These are phyloP conservation scores for Aramus guarauna DNA, from an alignment of 2,113 vertebrate species.

Conservation along the genomic window DNA sequence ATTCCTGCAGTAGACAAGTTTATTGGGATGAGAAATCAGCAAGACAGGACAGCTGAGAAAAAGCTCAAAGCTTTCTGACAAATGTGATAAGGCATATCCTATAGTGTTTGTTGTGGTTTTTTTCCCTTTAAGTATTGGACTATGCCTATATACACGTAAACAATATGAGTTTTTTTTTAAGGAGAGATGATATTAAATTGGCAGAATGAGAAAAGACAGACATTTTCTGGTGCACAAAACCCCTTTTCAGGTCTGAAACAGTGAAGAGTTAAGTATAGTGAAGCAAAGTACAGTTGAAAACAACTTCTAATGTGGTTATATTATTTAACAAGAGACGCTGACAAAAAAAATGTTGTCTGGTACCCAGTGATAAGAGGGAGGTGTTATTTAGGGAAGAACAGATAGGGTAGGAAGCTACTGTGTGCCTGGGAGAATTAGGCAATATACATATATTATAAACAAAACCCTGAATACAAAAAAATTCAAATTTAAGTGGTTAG, in stretches of 20 bases:
- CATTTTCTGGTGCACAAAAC: background rate
- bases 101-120: background rate
- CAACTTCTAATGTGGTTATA: background rate
- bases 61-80: background rate
- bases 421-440: background rate
- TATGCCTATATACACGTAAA: accelerated
- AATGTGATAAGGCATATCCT: background rate
- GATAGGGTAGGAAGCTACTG: background rate
- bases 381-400: background rate
- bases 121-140: background rate
- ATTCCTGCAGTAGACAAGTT: background rate
- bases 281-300: background rate
- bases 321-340: background rate
- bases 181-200: background rate
- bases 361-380: background rate
- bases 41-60: background rate
- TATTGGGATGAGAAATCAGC: background rate
- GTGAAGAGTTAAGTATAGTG: background rate
- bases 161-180: background rate
- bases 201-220: background rate
- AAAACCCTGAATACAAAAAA: background rate
- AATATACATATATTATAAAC: background rate
- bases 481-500: background rate
- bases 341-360: background rate
- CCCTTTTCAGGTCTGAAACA: background rate